A percentile compares a stretch with the other conserved stretches of the same genome.
phyloP scores from a whole-genome alignment of 2,888 invertebrate species.

The Troglohyphantes excavatus region DNA sequence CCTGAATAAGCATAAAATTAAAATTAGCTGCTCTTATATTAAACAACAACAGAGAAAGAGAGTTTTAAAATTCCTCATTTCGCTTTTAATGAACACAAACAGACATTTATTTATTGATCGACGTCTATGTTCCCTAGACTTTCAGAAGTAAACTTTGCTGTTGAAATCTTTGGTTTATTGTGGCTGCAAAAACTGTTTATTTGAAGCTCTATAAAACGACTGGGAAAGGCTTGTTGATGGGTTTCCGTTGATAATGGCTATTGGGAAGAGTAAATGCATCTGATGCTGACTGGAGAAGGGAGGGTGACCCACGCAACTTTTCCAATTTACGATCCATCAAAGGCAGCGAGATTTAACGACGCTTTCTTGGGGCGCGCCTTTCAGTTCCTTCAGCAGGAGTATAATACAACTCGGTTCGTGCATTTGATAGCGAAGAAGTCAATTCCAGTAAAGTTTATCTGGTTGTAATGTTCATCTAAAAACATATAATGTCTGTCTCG shows the following conservation, averaged over 20 bases:
- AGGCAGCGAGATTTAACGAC: slow-evolving; percentile 9
- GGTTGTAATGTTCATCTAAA: neutral
- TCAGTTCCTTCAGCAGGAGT: neutral
- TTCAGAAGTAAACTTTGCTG: too few species aligned
- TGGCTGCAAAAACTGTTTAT: neutral
- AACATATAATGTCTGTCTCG: too few species aligned
- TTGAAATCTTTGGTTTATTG: neutral
- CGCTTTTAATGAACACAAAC: too few species aligned
- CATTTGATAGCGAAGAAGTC: neutral
- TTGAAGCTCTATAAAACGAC: neutral
- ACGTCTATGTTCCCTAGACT: too few species aligned
- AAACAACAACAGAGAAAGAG: too few species aligned
- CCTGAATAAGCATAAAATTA: too few species aligned
- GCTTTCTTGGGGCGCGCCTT: neutral
- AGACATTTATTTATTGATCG: too few species aligned
- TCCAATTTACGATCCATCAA: slow-evolving; percentile 1
- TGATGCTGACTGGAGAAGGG: neutral
- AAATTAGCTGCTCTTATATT: too few species aligned
- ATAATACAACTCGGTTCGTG: neutral
- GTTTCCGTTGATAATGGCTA: neutral
- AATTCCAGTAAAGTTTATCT: neutral
- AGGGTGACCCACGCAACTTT: neutral
- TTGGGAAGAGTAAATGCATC: neutral
- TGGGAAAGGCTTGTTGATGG: neutral
- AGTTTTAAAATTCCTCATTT: too few species aligned